Evolutionary conservation across 2,888 invertebrate genomes (phyloP).

Genomic region (Cryptus viduatorius): DNA sequence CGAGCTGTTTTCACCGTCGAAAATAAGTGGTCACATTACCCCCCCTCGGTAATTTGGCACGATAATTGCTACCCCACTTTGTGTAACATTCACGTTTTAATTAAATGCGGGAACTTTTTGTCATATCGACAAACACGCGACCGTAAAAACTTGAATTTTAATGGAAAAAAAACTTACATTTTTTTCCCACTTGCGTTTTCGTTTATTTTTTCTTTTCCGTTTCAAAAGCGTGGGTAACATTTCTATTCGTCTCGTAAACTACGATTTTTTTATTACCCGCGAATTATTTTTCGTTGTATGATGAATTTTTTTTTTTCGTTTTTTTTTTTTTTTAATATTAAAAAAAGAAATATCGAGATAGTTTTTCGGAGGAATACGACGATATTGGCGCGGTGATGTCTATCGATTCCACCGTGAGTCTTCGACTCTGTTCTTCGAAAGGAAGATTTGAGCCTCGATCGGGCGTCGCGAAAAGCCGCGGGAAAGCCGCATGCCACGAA

Average conservation of each 20-base stretch:
- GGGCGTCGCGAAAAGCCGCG: slow-evolving; percentile 38
- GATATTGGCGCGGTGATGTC: slow-evolving; percentile 23
- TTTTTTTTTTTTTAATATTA: too few relatives aligned
- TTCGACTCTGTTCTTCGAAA: neutral
- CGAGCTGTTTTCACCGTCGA: slow-evolving; percentile 53
- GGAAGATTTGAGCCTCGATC: slow-evolving; percentile 15
- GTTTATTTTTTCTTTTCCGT: neutral
- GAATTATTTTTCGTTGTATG: too few relatives aligned
- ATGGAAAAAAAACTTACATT: neutral
- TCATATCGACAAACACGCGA: slow-evolving; percentile 31
- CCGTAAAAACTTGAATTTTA: neutral
- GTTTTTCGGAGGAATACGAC: neutral
- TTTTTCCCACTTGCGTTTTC: neutral
- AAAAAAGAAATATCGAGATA: too few relatives aligned
- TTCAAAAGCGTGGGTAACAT: neutral
- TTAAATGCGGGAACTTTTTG: slow-evolving; percentile 19
- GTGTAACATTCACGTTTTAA: slow-evolving; percentile 19
- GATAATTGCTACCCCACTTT: slow-evolving; percentile 44
- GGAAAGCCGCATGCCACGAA: slow-evolving; percentile 34
- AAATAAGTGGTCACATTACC: slow-evolving; percentile 48
- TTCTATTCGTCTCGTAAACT: too few relatives aligned
- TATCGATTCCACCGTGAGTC: slow-evolving; percentile 22
- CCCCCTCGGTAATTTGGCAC: slow-evolving; percentile 49
- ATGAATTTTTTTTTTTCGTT: too few relatives aligned
- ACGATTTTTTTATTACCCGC: too few relatives aligned